Conservation (phyloP, 2,797 vertebrate genomes). For the Gadopsis marmoratus region DNA sequence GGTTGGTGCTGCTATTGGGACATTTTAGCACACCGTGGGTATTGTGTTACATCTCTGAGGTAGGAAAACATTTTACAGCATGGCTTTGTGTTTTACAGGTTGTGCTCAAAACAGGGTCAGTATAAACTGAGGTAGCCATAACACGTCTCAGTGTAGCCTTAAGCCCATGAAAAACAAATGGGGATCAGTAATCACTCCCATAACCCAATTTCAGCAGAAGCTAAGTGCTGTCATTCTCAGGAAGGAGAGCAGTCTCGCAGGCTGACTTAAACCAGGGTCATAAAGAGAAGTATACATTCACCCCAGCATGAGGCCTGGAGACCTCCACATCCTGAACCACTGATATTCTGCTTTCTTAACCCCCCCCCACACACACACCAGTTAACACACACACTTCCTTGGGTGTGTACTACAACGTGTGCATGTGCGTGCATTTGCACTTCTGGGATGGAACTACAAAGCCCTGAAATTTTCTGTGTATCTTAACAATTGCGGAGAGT, state of each 20-base stretch:
- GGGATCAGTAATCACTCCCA: slow-evolving; percentile 60
- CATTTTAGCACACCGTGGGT: slow-evolving; percentile 29
- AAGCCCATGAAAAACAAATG: slow-evolving; percentile 73
- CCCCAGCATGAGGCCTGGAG: slow-evolving; percentile 48
- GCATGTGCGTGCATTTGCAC: slow-evolving; percentile 21
- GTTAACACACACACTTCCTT: slow-evolving; percentile 29
- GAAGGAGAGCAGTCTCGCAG: slow-evolving; percentile 39
- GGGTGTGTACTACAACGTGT: slow-evolving; percentile 16
- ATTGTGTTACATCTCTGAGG: slow-evolving; percentile 63
- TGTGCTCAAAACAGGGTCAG: slow-evolving; percentile 48
- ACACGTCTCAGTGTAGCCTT: slow-evolving; percentile 61
- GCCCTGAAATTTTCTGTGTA: slow-evolving; percentile 46
- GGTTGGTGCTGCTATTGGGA: slow-evolving; percentile 18
- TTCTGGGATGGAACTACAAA: slow-evolving; percentile 43
- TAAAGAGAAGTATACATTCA: slow-evolving; percentile 61
- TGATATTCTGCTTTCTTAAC: slow-evolving; percentile 53
- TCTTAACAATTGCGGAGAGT: slow-evolving; percentile 61
- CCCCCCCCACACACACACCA: slow-evolving; percentile 25
- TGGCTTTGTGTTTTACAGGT: slow-evolving; percentile 50
- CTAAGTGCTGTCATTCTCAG: slow-evolving; percentile 54
- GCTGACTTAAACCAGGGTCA: slow-evolving; percentile 53
- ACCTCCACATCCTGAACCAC: slow-evolving; percentile 55
- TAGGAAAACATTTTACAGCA: slow-evolving; percentile 59
- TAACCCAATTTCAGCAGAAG: slow-evolving; percentile 71
- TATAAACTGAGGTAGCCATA: slow-evolving; percentile 72